A percentile compares a stretch with the other conserved stretches of the same genome.
Evolutionary conservation across 1,140 invertebrate species (phyloP).

Genomic region (Andrena cerasifolii): DNA sequence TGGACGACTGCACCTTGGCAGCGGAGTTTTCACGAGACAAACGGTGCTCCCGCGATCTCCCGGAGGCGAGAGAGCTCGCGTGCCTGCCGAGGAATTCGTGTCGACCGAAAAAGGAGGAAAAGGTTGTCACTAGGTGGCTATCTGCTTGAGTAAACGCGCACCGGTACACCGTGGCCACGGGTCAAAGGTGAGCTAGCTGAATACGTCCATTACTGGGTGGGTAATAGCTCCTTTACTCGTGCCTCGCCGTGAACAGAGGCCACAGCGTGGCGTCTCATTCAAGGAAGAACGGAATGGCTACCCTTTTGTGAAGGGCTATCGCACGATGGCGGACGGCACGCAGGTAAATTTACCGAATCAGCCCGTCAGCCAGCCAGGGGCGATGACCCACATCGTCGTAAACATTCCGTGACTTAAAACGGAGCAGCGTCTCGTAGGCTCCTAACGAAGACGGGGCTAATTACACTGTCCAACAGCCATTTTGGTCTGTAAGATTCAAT

Average conservation of each 20-base stretch:
- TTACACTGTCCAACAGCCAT: no score
- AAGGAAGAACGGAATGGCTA: not conserved
- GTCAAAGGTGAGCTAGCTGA: conserved; percentile 64
- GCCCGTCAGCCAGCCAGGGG: not conserved
- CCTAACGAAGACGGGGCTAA: not conserved
- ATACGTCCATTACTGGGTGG: conserved; percentile 63
- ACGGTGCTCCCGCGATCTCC: conserved; percentile 14
- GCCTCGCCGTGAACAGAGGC: conserved; percentile 20
- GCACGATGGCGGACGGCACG: not conserved
- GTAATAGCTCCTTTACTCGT: conserved; percentile 58
- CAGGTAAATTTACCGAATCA: conserved; percentile 14
- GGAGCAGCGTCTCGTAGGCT: not conserved
- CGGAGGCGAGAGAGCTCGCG: not conserved
- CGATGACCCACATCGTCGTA: conserved; percentile 9
- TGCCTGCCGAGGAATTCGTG: conserved; percentile 25
- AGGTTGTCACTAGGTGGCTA: conserved; percentile 52
- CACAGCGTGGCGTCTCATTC: conserved; percentile 11
- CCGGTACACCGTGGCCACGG: conserved; percentile 32
- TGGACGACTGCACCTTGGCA: not conserved
- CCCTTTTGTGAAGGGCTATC: conserved; percentile 27
- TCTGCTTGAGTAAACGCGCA: conserved; percentile 67
- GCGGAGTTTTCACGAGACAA: not conserved
- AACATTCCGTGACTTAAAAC: no score
- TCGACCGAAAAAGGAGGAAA: conserved; percentile 17
- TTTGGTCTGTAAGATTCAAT: no score